These are phyloP conservation scores for Malacosoma neustria DNA, from an alignment of 2,888 invertebrate species.

Conservation along the genomic window DNA sequence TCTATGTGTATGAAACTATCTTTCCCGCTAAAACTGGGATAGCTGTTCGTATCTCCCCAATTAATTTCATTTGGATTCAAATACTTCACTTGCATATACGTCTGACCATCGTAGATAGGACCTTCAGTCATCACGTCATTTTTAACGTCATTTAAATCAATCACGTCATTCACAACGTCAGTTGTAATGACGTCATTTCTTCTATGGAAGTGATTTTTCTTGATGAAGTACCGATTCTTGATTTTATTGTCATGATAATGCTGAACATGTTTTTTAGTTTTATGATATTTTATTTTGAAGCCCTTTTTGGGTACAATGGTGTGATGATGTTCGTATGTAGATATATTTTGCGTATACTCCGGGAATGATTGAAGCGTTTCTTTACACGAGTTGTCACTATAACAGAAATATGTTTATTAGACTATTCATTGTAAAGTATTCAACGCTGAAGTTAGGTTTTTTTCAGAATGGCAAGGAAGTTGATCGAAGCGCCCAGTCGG, in stretches of 20 bases:
- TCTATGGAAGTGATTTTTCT: slow-evolving; percentile 39
- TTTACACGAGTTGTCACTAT: slow-evolving; percentile 42
- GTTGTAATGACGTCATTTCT: slow-evolving; percentile 30
- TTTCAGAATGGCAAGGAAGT: too few species aligned
- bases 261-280: slow-evolving; percentile 40
- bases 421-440: too few species aligned
- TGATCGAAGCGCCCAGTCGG: too few species aligned
- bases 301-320: slow-evolving; percentile 59
- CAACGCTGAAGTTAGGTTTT: too few species aligned
- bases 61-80: slow-evolving; percentile 51
- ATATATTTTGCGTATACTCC: slow-evolving; percentile 35
- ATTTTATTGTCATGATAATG: slow-evolving; percentile 34
- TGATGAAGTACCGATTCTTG: slow-evolving; percentile 43
- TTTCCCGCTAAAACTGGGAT: slow-evolving; percentile 87
- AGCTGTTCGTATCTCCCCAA: slow-evolving; percentile 58
- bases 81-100: slow-evolving; percentile 69
- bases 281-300: slow-evolving; percentile 44
- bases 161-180: not conserved
- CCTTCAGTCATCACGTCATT: slow-evolving; percentile 35
- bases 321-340: slow-evolving; percentile 44
- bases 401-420: slow-evolving; percentile 10
- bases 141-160: not conserved
- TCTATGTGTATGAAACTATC: slow-evolving; percentile 92
- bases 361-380: slow-evolving; percentile 37
- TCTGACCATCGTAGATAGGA: slow-evolving; percentile 49